A percentile compares a stretch with the other conserved stretches of the same genome.
phyloP scores from a whole-genome alignment of 2,888 invertebrate genomes.

The Cetonia aurata region DNA sequence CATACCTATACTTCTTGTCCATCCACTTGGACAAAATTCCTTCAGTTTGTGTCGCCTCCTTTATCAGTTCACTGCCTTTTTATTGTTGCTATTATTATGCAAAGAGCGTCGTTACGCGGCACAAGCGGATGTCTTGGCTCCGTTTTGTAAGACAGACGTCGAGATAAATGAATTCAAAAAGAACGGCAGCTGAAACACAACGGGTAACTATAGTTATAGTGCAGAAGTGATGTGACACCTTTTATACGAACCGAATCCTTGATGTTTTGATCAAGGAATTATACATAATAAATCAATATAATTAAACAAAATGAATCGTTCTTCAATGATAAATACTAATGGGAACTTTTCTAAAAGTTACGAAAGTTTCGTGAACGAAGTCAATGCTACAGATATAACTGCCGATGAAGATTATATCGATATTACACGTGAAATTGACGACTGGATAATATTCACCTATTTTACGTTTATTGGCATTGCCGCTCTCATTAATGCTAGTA shows the following conservation, averaged over 20 bases:
- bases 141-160: constrained; percentile 29
- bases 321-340: constrained; percentile 1
- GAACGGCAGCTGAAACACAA: constrained; percentile 2
- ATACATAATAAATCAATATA: neutral
- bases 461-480: constrained; percentile 56
- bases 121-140: constrained; percentile 43
- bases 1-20: constrained; percentile 24
- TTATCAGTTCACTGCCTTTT: constrained; percentile 41
- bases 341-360: constrained; percentile 16
- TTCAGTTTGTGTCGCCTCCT: constrained; percentile 26
- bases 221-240: constrained; percentile 28
- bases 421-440: constrained; percentile 41
- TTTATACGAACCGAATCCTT: neutral
- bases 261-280: neutral
- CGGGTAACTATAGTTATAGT: constrained; percentile 14
- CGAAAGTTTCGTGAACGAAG: constrained; percentile 7
- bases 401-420: constrained; percentile 15
- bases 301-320: constrained; percentile 21
- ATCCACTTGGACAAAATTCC: constrained; percentile 37
- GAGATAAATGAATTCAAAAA: constrained; percentile 10
- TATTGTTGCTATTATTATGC: constrained; percentile 43
- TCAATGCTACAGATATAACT: constrained; percentile 8
- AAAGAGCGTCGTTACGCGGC: constrained; percentile 39
- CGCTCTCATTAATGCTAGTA: constrained; percentile 54
- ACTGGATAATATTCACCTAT: constrained; percentile 56